These are phyloP conservation scores for Nestor notabilis DNA, from an alignment of 2,113 vertebrate genomes.

Conservation along the genomic window DNA sequence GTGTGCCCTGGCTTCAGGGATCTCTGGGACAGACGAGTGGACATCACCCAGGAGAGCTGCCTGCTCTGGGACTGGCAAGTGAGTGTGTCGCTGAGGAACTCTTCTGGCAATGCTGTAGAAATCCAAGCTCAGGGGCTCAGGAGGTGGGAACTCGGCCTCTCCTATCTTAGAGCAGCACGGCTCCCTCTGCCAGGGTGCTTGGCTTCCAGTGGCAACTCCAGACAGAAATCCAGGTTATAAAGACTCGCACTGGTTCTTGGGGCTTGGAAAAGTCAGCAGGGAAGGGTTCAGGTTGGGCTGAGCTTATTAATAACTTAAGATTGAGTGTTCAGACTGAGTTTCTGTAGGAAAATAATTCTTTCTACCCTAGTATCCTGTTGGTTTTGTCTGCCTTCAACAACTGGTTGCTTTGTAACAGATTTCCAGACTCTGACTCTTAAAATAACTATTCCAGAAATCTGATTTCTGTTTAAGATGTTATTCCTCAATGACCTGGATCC, in stretches of 20 bases:
- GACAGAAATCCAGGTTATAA: constrained; percentile 15
- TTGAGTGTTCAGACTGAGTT: neutral
- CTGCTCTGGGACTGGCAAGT: neutral
- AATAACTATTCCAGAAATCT: neutral
- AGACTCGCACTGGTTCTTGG: neutral
- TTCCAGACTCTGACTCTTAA: neutral
- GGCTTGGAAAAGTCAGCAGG: neutral
- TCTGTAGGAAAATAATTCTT: neutral
- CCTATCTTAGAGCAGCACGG: fast-evolving
- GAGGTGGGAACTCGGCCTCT: neutral
- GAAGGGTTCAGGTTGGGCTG: neutral
- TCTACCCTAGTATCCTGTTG: neutral
- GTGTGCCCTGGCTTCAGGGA: neutral
- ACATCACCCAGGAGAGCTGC: neutral
- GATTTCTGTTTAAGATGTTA: neutral
- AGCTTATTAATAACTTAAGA: neutral
- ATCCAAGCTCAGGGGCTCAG: neutral
- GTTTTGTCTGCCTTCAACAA: neutral
- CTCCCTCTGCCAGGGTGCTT: neutral
- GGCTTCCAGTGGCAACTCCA: constrained; percentile 1
- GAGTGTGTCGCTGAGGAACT: neutral
- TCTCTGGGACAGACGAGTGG: neutral
- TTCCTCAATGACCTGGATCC: neutral
- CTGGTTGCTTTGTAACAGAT: neutral
- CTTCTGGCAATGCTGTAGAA: neutral